These are phyloP conservation scores for human DNA, from an alignment of 2,113 vertebrate genomes.

Conservation along the genomic window DNA sequence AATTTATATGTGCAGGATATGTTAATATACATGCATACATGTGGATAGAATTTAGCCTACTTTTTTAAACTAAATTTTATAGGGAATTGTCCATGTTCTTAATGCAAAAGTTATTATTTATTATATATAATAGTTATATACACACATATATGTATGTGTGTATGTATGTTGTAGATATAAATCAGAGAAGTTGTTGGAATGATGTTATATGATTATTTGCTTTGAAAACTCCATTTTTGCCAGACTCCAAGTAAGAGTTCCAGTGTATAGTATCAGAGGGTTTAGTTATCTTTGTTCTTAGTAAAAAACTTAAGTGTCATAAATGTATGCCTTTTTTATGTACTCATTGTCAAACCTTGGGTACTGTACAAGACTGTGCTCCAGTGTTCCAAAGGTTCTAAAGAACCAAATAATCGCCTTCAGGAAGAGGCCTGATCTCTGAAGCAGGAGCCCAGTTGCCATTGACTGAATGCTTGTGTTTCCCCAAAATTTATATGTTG, in stretches of 20 bases:
- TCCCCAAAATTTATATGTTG: neutral
- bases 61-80: neutral
- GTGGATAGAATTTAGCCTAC: neutral
- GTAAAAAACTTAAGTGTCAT: neutral
- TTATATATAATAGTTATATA: neutral
- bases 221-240: neutral
- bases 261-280: neutral
- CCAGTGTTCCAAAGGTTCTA: neutral
- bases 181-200: neutral
- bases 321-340: neutral
- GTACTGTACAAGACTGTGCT: rapidly evolving
- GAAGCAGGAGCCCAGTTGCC: neutral
- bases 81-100: neutral
- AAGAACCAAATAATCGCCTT: neutral
- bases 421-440: neutral
- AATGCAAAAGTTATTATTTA: neutral
- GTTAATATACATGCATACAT: neutral
- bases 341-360: neutral
- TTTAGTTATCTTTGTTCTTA: neutral
- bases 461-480: neutral
- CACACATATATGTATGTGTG: neutral
- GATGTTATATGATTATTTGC: neutral
- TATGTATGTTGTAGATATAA: neutral
- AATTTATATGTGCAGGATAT: neutral
- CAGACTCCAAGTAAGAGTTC: neutral